Evolutionary conservation across 1,140 invertebrate species (phyloP), one percentile per base, ranked within the genome.

Genomic region (Nasonia longicornis): DNA sequence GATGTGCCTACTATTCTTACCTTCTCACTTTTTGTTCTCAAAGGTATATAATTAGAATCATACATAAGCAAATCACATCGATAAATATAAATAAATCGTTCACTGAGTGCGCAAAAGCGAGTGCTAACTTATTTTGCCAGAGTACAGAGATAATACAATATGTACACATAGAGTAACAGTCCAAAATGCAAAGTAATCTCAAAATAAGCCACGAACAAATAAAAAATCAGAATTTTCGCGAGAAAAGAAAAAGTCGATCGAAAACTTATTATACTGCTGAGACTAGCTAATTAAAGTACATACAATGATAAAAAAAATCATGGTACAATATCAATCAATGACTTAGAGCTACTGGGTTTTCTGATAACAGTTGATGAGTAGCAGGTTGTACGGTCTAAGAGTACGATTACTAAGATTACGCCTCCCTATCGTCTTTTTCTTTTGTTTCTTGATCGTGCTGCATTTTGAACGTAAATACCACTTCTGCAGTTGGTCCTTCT

Each of bases 381-480:
- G 70, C 38, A 42, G 6, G n/a, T 73, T 73, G 58, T 45, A 64
- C 38, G 42, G 12, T 74, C 82, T 85, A 85, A 74, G 80, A 80
- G 78, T 84, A 83, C 52, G 79, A 63, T 83, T 78, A 72, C 83
- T 83, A 85, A 83, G 45, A 64, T 66, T 58, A 38, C 58, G 14
- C 16, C 76, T 79, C 45, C 35, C 64, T 69, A 70, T 35, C 31
- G 20, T 74, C 20, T n/a, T 45, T 72, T 16, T 52, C n/a, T 48
- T 74, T 75, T 80, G 20, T 83, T 71, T 77, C 6, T 38, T 64
- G 67, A 76, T 82, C 78, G 82, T 86, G 84, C 79, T 86, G 83
- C 83, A 86, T 83, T 85, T 84, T 84, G 83, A 86, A 85, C 77
- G 66, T 63, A 79, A 72, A 66, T 72, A 70, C 38, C 52, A 76